These are phyloP conservation scores for Acanthoscelides obtectus DNA, from an alignment of 2,888 invertebrate species.

Conservation along the genomic window DNA sequence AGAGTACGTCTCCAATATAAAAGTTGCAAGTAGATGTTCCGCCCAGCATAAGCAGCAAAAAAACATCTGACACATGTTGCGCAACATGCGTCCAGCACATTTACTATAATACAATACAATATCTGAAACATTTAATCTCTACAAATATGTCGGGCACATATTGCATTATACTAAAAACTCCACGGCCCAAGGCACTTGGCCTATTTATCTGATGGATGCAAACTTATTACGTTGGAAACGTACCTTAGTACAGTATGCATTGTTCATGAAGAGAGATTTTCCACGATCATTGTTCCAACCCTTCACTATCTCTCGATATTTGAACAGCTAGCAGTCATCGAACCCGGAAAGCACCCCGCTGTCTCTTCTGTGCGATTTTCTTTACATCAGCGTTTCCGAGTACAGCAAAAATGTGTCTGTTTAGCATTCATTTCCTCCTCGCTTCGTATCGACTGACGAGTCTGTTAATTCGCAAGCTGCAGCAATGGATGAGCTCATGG, in stretches of 20 bases:
- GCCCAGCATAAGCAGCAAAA: no score
- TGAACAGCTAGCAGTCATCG: neutral
- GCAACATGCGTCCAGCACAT: no score
- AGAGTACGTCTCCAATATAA: no score
- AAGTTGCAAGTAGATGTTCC: no score
- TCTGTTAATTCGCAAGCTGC: neutral
- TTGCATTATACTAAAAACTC: no score
- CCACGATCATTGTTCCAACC: neutral
- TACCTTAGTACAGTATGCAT: neutral
- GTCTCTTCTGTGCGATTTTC: neutral
- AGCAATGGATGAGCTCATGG: neutral
- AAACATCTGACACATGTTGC: no score
- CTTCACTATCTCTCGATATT: neutral
- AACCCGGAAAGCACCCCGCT: neutral
- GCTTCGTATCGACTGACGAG: neutral
- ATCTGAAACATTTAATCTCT: no score
- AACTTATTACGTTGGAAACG: no score
- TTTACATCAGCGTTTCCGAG: neutral
- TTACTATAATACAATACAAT: no score
- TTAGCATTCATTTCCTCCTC: neutral
- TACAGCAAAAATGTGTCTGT: neutral
- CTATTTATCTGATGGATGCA: no score
- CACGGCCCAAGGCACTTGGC: no score
- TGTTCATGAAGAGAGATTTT: neutral
- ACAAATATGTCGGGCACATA: no score